Percentiles rank a stretch among this genome's conserved stretches.
These are phyloP conservation scores for Aurelia sp. DNA, from an alignment of 30 jellyfish, hydroid and myxozoan species.

Conservation along the genomic window DNA sequence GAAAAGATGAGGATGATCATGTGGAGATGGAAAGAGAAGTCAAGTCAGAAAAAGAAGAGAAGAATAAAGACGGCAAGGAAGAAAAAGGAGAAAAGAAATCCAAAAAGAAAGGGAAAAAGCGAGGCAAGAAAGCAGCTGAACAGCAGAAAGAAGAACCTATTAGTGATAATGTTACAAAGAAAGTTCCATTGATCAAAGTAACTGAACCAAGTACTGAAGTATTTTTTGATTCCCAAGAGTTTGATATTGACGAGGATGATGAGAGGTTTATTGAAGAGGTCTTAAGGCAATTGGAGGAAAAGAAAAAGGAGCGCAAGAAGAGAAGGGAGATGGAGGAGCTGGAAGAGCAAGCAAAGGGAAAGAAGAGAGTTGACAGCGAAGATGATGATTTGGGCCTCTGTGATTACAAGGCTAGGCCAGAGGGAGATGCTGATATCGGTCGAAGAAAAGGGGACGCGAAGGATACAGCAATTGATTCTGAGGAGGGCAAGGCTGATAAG, in stretches of 20 bases:
- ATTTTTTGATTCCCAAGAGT: constrained; percentile 52
- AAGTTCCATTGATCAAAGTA: constrained; percentile 64
- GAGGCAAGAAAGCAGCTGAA: constrained; percentile 10
- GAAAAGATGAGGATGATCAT: not conserved
- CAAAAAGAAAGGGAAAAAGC: constrained; percentile 24
- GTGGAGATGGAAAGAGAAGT: not conserved
- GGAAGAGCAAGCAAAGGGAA: constrained; percentile 8
- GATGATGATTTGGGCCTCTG: constrained; percentile 29
- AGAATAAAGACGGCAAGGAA: not conserved
- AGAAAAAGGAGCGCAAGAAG: constrained; percentile 35
- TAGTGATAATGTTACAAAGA: constrained; percentile 25
- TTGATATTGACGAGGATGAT: constrained; percentile 69
- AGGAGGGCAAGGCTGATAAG: not conserved
- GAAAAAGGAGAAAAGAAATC: constrained; percentile 6
- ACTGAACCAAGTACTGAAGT: constrained; percentile 76
- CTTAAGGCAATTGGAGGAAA: constrained; percentile 49
- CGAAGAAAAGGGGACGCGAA: not conserved
- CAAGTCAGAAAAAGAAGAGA: not conserved
- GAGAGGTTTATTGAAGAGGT: constrained; percentile 71
- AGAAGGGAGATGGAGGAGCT: constrained; percentile 53
- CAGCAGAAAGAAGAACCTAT: not conserved
- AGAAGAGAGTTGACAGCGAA: not conserved
- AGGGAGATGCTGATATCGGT: not conserved
- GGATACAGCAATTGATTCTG: too few relatives aligned
- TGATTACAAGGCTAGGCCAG: not conserved